phyloP scores from a whole-genome alignment of 2,797 vertebrate species.

The Synanceia verrucosa region DNA sequence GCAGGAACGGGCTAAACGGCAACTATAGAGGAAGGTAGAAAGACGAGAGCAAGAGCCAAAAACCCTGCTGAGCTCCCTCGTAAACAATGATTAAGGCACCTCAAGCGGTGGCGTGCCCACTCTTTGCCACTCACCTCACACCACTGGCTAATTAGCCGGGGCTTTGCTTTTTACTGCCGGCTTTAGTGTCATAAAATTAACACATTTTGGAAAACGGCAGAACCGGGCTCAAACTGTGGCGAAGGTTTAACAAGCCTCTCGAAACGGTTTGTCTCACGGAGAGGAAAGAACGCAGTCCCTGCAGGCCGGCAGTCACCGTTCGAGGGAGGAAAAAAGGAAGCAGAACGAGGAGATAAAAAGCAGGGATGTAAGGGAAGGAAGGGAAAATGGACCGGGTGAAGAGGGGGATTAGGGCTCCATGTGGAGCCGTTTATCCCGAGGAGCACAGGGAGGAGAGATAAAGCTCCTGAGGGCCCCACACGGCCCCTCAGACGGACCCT shows the following conservation, averaged over 20 bases:
- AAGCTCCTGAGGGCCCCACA: constrained; percentile 76
- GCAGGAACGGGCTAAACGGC: constrained; percentile 38
- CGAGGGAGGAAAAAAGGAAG: constrained; percentile 7
- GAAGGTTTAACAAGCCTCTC: constrained; percentile 77
- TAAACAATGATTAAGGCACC: constrained; percentile 81
- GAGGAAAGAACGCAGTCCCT: constrained; percentile 52
- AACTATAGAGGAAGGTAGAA: constrained; percentile 51
- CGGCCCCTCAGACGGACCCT: constrained; percentile 72
- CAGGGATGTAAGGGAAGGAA: constrained; percentile 42
- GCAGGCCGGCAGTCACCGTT: constrained; percentile 64
- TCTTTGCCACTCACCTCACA: constrained; percentile 78
- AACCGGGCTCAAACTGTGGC: constrained; percentile 61
- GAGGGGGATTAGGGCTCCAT: constrained; percentile 79
- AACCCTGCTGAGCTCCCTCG: constrained; percentile 68
- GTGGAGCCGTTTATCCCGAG: constrained; percentile 82
- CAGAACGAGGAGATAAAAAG: constrained; percentile 26
- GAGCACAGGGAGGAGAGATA: constrained; percentile 80
- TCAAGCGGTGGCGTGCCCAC: constrained; percentile 67
- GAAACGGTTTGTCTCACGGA: constrained; percentile 65
- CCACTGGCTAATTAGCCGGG: constrained; percentile 74
- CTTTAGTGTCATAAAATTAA: constrained; percentile 81
- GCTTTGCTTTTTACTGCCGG: constrained; percentile 78
- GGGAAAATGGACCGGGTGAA: constrained; percentile 60
- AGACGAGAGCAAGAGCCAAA: constrained; percentile 55
- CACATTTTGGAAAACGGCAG: constrained; percentile 77